These are phyloP conservation scores for Dryoscopus gambensis DNA, from an alignment of 2,113 vertebrate species.

Conservation along the genomic window DNA sequence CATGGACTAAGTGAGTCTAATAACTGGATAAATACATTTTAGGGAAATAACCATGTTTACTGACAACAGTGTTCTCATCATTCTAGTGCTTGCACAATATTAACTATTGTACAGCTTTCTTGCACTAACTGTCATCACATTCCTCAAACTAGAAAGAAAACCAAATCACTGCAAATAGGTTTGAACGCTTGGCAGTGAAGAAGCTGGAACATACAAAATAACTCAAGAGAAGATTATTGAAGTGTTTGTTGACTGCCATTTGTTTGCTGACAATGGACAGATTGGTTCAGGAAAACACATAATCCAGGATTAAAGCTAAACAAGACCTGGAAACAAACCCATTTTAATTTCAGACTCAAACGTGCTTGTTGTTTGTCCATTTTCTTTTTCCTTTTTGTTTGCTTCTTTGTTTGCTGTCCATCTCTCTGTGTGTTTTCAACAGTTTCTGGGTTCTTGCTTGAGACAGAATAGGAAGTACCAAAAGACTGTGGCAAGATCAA, in stretches of 20 bases:
- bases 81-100: constrained; percentile 6
- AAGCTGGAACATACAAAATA: not conserved
- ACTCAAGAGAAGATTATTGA: not conserved
- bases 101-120: not conserved
- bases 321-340: not conserved
- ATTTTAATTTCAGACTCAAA: not conserved
- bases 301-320: not conserved
- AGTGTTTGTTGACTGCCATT: not conserved
- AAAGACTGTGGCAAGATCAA: not conserved
- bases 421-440: not conserved
- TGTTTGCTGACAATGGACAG: not conserved
- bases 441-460: not conserved
- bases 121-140: not conserved
- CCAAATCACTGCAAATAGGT: not conserved
- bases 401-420: not conserved
- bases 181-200: not conserved
- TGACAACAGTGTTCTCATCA: not conserved
- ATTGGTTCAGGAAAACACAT: not conserved
- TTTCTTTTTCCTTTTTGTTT: not conserved
- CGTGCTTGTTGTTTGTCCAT: not conserved
- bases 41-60: not conserved
- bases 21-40: not conserved
- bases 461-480: not conserved
- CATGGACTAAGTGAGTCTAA: not conserved
- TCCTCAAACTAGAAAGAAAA: not conserved